Evolutionary conservation across 1,140 invertebrate genomes (phyloP), one percentile per base, ranked within the genome.

Genomic region (Hyphantria cunea): DNA sequence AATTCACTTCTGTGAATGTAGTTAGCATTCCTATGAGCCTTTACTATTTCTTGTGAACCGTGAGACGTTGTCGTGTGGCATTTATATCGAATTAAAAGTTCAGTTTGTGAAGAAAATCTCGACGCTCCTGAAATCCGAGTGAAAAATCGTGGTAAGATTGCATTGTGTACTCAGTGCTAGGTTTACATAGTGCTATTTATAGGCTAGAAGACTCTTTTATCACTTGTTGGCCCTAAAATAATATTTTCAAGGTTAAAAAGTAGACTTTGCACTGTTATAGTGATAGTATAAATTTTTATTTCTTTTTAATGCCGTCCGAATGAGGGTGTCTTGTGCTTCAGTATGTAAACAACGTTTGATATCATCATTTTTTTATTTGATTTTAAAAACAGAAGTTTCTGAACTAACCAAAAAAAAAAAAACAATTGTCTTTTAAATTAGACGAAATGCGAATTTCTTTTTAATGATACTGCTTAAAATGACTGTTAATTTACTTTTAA

Each of bases 251-350:
- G 70, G 70, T 66, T 63, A 31, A 31, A 31, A 41, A 25, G 41
- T 64, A 69, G 66, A 72, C 70, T 72, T 72, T 72, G 70, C 33
- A 68, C 70, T 47, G 6, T 39, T 39, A 7, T 45, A 31, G 37
- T 11, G 37, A 25, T 34, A 56, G 14, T 15, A 8, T 45, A 45
- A 56, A 56, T 25, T 5, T 25, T 25, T 3, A 39, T 41, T n/a
- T 53, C 25, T 41, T 53, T 52, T 54, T 32, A 44, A 44, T 17
- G 9, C 42, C 13, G 41, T 14, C 42, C 13, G 11, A 47, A 14
- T 17, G 11, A 32, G 13, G 10, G 37, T 15, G 45, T 13, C 13
- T 44, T 48, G 34, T 48, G 55, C 45, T 5, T 13, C 15, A 31
- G 14, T 49, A 37, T 58, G 45, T 58, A 58, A 58, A 58, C 55